Evolutionary conservation across 2,797 vertebrate genomes (phyloP).

Genomic region (Chloroceryle amazona): DNA sequence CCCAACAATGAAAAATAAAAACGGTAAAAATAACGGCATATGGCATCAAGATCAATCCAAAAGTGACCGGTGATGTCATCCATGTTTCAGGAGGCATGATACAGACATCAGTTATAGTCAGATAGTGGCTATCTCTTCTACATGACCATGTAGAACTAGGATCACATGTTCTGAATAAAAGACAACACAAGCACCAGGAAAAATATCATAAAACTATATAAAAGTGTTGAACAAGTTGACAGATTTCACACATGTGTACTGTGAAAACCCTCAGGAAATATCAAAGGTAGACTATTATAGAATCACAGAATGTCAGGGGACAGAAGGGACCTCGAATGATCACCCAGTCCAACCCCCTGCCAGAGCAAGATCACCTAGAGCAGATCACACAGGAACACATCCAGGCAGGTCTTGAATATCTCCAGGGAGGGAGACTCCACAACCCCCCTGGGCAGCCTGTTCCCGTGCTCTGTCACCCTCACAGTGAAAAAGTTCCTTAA

Average conservation of each 20-base stretch:
- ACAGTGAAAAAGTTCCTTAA: no score
- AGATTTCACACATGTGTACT: rapidly evolving
- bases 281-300: background rate
- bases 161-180: background rate
- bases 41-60: background rate
- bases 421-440: no score
- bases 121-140: background rate
- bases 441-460: no score
- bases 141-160: background rate
- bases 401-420: no score
- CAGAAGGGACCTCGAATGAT: no score
- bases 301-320: background rate
- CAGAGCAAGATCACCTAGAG: no score
- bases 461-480: no score
- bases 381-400: no score
- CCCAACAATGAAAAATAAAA: background rate
- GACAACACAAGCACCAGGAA: background rate
- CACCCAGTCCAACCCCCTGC: no score
- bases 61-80: background rate
- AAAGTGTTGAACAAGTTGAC: background rate
- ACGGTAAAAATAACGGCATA: background rate
- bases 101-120: background rate
- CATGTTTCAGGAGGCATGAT: background rate
- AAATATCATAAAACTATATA: background rate
- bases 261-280: background rate